These are phyloP conservation scores for Drosophila nigritarsus DNA, from an alignment of 2,888 invertebrate species.

Conservation along the genomic window DNA sequence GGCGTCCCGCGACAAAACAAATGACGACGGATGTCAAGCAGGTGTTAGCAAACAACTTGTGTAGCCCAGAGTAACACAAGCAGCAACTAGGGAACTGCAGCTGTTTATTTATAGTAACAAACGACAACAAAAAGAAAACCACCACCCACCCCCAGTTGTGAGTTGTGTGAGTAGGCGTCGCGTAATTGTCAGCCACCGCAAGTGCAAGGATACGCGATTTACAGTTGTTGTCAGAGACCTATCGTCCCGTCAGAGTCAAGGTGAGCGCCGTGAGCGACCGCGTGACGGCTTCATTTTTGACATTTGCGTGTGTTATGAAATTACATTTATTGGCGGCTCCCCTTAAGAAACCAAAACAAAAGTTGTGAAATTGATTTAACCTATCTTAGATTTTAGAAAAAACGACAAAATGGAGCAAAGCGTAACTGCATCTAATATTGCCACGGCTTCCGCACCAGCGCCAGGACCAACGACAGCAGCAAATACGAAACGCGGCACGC, in stretches of 20 bases:
- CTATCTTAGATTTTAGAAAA: slow-evolving; percentile 40
- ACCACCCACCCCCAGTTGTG: slow-evolving; percentile 26
- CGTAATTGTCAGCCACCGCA: slow-evolving; percentile 52
- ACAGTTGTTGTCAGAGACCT: slow-evolving; percentile 27
- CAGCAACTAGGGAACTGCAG: slow-evolving; percentile 43
- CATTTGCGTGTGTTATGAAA: slow-evolving; percentile 71
- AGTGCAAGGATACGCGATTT: slow-evolving; percentile 63
- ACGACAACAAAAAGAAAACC: slow-evolving; percentile 36
- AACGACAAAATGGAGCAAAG: slow-evolving; percentile 54
- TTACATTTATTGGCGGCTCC: slow-evolving; percentile 49
- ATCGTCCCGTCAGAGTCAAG: slow-evolving; percentile 63
- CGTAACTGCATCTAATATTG: slow-evolving; percentile 41
- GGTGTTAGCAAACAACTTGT: slow-evolving; percentile 37
- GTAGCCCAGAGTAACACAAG: slow-evolving; percentile 40
- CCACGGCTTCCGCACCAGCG: slow-evolving; percentile 17
- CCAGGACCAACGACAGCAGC: slow-evolving; percentile 32
- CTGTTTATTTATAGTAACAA: slow-evolving; percentile 68
- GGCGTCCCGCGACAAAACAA: slow-evolving; percentile 20
- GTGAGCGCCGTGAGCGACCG: slow-evolving; percentile 45
- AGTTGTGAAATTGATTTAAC: slow-evolving; percentile 39
- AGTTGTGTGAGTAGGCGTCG: slow-evolving; percentile 46
- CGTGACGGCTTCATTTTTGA: slow-evolving; percentile 52
- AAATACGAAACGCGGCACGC: slow-evolving; percentile 57
- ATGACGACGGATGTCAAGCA: slow-evolving; percentile 31
- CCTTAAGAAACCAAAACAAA: slow-evolving; percentile 4